These are phyloP conservation scores for Nyctibius grandis DNA, from an alignment of 2,797 vertebrate genomes.

Conservation along the genomic window DNA sequence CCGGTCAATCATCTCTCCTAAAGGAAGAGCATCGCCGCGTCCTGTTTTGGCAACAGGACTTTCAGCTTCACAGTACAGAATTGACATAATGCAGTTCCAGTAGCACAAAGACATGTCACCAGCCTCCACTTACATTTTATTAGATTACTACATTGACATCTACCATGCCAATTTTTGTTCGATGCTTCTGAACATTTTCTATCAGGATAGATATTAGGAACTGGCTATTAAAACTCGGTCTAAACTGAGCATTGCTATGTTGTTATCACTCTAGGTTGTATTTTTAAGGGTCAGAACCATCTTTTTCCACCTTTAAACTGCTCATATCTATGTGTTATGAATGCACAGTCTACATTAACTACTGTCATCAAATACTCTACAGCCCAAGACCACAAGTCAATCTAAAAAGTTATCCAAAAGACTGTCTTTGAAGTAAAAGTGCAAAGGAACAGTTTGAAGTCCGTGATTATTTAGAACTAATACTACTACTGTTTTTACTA, in stretches of 20 bases:
- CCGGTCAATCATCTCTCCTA: neutral
- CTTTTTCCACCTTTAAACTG: neutral
- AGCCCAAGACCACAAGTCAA: neutral
- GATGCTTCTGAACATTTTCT: neutral
- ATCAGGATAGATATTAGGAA: neutral
- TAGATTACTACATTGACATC: neutral
- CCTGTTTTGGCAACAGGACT: neutral
- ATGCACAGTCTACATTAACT: neutral
- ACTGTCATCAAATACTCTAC: neutral
- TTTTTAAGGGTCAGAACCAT: neutral
- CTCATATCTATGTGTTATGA: neutral
- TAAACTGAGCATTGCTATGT: neutral
- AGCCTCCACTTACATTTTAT: neutral
- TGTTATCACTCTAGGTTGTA: neutral
- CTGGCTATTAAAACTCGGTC: neutral
- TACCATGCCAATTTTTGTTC: neutral
- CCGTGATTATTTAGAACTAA: neutral
- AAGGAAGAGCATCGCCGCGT: rapidly evolving
- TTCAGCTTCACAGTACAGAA: neutral
- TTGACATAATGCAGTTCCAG: neutral
- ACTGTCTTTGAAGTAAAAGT: neutral
- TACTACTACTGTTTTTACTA: neutral
- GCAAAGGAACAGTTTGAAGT: neutral
- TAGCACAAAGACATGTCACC: neutral
- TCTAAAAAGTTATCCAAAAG: neutral